Percentiles rank a stretch among this genome's conserved stretches.
These are phyloP conservation scores for Paradoxurus hermaphroditus DNA, from an alignment of 2,113 vertebrate species.

Conservation along the genomic window DNA sequence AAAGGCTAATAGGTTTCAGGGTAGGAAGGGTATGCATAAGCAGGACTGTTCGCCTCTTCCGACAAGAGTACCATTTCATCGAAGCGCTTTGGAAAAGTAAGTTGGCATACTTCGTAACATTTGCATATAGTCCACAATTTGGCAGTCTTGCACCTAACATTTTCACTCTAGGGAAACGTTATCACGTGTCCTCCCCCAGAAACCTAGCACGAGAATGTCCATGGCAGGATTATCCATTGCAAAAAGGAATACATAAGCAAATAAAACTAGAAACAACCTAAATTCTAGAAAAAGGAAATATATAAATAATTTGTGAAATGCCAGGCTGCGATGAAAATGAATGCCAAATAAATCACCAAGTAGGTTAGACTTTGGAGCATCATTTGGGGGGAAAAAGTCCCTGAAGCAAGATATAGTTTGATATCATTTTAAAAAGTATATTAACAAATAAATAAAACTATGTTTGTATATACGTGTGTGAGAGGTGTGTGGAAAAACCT, in stretches of 20 bases:
- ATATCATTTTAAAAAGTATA: neutral
- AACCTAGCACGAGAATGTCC: neutral
- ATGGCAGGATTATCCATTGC: neutral
- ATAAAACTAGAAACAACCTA: neutral
- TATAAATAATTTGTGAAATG: neutral
- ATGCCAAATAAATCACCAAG: neutral
- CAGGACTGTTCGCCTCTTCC: neutral
- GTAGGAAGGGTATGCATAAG: neutral
- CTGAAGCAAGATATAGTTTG: neutral
- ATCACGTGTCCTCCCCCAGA: neutral
- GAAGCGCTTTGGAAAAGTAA: neutral
- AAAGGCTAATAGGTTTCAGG: neutral
- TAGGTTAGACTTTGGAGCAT: neutral
- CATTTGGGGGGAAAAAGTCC: neutral
- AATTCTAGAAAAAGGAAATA: neutral
- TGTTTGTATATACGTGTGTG: neutral
- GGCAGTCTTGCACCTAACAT: neutral
- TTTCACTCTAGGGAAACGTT: neutral
- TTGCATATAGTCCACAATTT: neutral
- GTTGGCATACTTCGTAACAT: neutral
- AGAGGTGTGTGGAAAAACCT: neutral
- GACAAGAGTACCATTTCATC: neutral
- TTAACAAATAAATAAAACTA: neutral
- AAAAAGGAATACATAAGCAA: neutral
- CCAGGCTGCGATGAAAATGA: neutral